These are phyloP conservation scores for Latrodectus geometricus DNA, from an alignment of 1,140 invertebrate genomes.

Conservation along the genomic window DNA sequence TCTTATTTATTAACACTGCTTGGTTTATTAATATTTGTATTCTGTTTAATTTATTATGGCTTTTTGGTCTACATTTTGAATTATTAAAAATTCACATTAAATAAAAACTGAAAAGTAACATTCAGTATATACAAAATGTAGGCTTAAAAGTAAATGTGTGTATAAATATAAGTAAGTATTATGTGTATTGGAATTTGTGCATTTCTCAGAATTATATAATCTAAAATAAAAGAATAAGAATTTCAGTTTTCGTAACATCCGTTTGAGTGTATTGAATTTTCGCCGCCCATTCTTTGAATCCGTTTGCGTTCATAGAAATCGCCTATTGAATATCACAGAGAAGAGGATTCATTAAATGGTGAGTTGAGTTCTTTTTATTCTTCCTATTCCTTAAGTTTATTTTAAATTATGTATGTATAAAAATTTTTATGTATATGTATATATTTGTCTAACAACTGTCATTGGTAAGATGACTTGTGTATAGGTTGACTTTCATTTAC, in stretches of 20 bases:
- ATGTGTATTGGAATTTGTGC: background rate
- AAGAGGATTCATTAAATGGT: constrained; percentile 25
- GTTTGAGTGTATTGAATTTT: background rate
- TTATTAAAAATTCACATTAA: no score
- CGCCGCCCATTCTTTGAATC: background rate
- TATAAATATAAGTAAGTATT: background rate
- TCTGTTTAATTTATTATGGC: no score
- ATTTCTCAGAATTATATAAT: constrained; percentile 2
- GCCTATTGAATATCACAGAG: background rate
- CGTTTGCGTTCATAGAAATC: background rate
- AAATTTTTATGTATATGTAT: background rate
- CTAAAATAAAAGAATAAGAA: background rate
- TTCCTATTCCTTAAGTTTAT: background rate
- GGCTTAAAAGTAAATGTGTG: no score
- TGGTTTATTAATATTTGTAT: no score
- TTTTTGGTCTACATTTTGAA: no score
- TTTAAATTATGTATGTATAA: no score
- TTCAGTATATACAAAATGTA: no score
- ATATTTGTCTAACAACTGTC: background rate
- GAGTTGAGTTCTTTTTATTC: constrained; percentile 15
- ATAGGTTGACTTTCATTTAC: background rate
- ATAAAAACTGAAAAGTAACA: no score
- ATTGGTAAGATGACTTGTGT: constrained; percentile 37
- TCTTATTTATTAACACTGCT: no score
- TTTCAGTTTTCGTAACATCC: background rate